These are phyloP conservation scores for Furcula furcula DNA, from an alignment of 2,888 invertebrate species.

Conservation along the genomic window DNA sequence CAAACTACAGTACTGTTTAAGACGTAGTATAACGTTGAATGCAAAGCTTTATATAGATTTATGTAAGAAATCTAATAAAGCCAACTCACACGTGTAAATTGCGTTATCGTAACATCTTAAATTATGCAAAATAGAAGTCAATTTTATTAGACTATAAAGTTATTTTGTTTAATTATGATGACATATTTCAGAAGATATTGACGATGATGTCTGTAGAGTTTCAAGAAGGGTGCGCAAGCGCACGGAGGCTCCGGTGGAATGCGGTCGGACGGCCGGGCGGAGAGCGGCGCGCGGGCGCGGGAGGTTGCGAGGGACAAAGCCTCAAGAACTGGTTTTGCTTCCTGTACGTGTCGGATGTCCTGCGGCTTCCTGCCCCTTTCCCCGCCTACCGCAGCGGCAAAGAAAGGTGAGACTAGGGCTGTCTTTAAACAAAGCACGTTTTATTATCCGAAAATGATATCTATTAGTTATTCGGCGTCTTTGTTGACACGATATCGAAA, in stretches of 20 bases:
- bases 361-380: conserved; percentile 79
- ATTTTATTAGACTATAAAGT: not conserved
- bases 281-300: conserved; percentile 43
- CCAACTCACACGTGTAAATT: conserved; percentile 1
- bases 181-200: too few species aligned
- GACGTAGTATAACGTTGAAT: not conserved
- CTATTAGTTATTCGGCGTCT: not conserved
- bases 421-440: conserved; percentile 19
- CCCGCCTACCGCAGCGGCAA: conserved; percentile 48
- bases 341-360: conserved; percentile 83
- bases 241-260: conserved; percentile 69
- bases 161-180: not conserved
- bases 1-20: not conserved
- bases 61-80: too few species aligned
- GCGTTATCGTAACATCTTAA: not conserved
- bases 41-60: not conserved
- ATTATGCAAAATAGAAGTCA: not conserved
- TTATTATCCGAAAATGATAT: conserved; percentile 1
- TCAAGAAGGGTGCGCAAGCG: conserved; percentile 60
- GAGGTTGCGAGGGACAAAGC: conserved; percentile 75
- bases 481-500: not conserved
- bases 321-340: conserved; percentile 78
- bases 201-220: too few species aligned
- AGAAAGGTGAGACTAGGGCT: conserved; percentile 53
- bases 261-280: conserved; percentile 59